A percentile compares a stretch with the other conserved stretches of the same genome.
Conservation (phyloP, 1,140 invertebrate species). For the Eumeta japonica region DNA sequence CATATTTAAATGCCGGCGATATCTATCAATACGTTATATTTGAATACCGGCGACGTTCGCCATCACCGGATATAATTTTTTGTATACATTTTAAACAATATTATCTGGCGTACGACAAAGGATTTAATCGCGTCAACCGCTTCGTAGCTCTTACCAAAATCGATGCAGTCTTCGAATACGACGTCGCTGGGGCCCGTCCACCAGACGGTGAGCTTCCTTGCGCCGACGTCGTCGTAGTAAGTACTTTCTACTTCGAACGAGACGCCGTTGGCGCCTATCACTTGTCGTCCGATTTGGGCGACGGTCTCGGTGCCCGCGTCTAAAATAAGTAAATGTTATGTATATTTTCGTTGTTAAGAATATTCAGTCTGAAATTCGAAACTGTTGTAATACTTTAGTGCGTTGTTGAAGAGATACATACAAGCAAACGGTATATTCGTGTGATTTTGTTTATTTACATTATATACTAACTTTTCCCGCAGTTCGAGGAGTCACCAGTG, state of each 20-base stretch:
- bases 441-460: too few species aligned
- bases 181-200: conserved; percentile 40
- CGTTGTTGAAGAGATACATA: too few species aligned
- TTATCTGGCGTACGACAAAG: background rate
- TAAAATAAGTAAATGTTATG: background rate
- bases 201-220: conserved; percentile 26
- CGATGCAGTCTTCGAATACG: conserved; percentile 44
- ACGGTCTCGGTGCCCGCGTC: conserved; percentile 10
- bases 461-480: too few species aligned
- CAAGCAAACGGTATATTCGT: too few species aligned
- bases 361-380: too few species aligned
- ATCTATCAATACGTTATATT: background rate
- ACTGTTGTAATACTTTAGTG: too few species aligned
- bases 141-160: conserved; percentile 44
- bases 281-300: conserved; percentile 31
- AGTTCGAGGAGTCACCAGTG: too few species aligned
- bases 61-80: background rate
- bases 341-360: background rate
- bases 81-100: background rate
- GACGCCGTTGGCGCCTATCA: conserved; percentile 18
- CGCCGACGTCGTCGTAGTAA: conserved; percentile 23
- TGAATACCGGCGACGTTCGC: background rate
- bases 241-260: conserved; percentile 20
- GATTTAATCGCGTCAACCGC: background rate
- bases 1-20: too few species aligned